Conservation (phyloP, 2,888 invertebrate species). For the Phaonia tiefii region DNA sequence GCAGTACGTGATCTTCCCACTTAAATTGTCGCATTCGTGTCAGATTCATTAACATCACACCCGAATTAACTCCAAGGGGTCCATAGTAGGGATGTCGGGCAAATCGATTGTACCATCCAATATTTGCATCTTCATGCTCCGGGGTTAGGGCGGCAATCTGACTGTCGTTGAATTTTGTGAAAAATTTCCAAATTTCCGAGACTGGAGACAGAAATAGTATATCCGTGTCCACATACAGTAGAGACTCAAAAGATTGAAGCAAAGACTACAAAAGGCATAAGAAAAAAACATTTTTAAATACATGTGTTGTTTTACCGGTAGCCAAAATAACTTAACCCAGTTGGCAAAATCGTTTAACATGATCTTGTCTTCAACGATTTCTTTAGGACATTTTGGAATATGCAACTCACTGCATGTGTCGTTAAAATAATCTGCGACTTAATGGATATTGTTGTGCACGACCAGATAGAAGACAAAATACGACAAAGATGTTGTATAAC, state of each 20-base stretch:
- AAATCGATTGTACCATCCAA: conserved; percentile 97
- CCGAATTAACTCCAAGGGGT: conserved; percentile 91
- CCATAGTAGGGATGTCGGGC: conserved; percentile 97
- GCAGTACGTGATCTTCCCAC: conserved; percentile 92
- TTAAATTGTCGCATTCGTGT: conserved; percentile 92
- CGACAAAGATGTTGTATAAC: too few species aligned
- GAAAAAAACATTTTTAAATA: too few species aligned
- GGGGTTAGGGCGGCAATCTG: conserved; percentile 94
- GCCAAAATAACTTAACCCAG: neutral
- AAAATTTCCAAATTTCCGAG: conserved; percentile 91
- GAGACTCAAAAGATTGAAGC: conserved; percentile 88
- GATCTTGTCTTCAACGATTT: too few species aligned
- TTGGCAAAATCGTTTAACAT: neutral
- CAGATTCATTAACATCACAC: conserved; percentile 98
- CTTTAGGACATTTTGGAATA: too few species aligned
- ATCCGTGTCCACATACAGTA: conserved; percentile 96
- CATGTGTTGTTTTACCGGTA: too few species aligned
- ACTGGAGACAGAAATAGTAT: conserved; percentile 92
- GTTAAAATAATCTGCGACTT: too few species aligned
- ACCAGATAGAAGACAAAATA: too few species aligned
- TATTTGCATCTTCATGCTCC: conserved; percentile 95
- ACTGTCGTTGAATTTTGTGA: conserved; percentile 88
- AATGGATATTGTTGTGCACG: too few species aligned
- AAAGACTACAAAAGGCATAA: conserved; percentile 86
- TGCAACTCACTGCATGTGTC: too few species aligned